phyloP scores from a whole-genome alignment of 92 coral and sea anemone species.

The Siderastrea radians region DNA sequence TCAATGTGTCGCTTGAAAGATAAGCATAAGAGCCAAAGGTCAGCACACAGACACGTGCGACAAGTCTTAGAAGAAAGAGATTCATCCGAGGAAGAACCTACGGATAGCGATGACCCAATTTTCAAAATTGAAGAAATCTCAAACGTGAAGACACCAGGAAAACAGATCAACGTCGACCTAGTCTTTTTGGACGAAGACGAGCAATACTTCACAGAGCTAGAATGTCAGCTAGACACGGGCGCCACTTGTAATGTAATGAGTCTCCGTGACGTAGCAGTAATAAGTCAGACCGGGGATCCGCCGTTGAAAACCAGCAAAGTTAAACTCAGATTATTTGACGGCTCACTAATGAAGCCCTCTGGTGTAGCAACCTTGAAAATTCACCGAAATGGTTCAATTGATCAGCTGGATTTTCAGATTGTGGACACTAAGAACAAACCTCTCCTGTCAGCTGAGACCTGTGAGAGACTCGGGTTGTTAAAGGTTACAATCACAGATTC shows the following conservation, averaged over 20 bases:
- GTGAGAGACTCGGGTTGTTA: conserved; percentile 38
- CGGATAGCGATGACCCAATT: conserved; percentile 1
- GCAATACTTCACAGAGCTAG: conserved; percentile 19
- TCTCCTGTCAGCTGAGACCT: conserved; percentile 58
- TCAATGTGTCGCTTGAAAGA: not conserved
- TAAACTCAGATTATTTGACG: conserved; percentile 54
- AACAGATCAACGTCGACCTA: conserved; percentile 21
- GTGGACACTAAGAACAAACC: conserved; percentile 33
- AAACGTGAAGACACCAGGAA: conserved; percentile 8
- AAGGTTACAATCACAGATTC: conserved; percentile 19
- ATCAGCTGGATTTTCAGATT: not conserved
- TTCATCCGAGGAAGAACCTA: not conserved
- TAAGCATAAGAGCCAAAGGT: not conserved
- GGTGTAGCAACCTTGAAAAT: not conserved
- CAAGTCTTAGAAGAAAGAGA: conserved; percentile 12
- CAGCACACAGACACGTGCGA: not conserved
- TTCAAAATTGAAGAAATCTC: conserved; percentile 26
- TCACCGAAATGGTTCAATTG: not conserved
- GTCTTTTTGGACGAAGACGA: conserved; percentile 18
- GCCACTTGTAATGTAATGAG: conserved; percentile 56
- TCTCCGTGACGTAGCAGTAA: conserved; percentile 19
- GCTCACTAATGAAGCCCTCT: conserved; percentile 36
- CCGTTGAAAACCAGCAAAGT: conserved; percentile 36
- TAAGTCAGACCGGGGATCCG: conserved; percentile 54
- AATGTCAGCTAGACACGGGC: conserved; percentile 34